Conservation (phyloP, 2,797 vertebrate genomes). For the Sebastes variabilis region DNA sequence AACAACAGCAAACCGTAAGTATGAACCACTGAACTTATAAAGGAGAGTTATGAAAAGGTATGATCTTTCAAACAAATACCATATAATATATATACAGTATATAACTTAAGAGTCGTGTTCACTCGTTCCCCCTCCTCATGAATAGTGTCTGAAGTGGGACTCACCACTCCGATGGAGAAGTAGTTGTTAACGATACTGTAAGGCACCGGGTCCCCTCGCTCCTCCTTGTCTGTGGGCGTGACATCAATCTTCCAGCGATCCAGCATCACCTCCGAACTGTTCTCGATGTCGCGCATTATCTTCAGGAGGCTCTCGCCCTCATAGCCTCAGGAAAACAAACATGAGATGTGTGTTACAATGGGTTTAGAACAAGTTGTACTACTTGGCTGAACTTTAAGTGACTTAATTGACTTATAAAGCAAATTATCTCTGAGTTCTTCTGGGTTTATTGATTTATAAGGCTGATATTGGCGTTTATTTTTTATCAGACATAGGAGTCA, state of each 20-base stretch:
- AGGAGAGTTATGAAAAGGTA: background rate
- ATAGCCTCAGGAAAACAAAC: slow-evolving; percentile 80
- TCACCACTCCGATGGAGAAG: slow-evolving; percentile 97
- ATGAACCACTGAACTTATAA: too few species aligned
- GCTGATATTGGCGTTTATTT: background rate
- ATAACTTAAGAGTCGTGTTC: background rate
- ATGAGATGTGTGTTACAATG: background rate
- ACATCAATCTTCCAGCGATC: slow-evolving; percentile 96
- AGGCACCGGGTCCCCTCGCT: slow-evolving; percentile 94
- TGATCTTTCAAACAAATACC: background rate
- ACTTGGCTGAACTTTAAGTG: background rate
- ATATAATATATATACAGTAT: background rate
- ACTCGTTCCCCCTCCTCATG: background rate
- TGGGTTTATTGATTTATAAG: background rate
- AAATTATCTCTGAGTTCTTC: background rate
- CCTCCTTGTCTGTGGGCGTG: slow-evolving; percentile 90
- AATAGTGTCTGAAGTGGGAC: slow-evolving; percentile 33
- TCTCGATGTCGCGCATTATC: slow-evolving; percentile 92
- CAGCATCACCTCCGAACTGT: slow-evolving; percentile 89
- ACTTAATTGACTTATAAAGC: background rate
- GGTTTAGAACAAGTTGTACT: background rate
- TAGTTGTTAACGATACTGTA: slow-evolving; percentile 97
- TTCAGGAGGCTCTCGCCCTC: slow-evolving; percentile 94
- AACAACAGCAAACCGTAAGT: too few species aligned
- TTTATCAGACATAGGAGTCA: background rate